phyloP scores from a whole-genome alignment of 2,113 vertebrate genomes.

The Xiphophorus hellerii region DNA sequence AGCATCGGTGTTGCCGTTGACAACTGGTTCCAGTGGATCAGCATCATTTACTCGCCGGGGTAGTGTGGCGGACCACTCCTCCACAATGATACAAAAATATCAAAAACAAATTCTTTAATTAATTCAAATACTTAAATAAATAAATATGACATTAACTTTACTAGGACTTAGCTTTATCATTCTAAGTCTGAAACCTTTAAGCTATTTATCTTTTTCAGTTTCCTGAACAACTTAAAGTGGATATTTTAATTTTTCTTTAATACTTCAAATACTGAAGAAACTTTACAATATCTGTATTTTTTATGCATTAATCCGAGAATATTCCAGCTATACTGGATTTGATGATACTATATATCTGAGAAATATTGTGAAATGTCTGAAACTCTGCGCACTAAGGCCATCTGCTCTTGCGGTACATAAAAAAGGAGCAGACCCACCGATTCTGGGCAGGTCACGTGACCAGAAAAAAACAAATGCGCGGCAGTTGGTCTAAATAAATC shows the following conservation, averaged over 20 bases:
- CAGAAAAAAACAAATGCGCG: constrained; percentile 56
- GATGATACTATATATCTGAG: too few relatives aligned
- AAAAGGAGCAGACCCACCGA: background rate
- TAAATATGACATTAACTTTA: background rate
- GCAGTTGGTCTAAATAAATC: background rate
- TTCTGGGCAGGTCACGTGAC: constrained; percentile 28
- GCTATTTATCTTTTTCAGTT: too few relatives aligned
- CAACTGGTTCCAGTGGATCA: background rate
- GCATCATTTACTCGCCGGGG: background rate
- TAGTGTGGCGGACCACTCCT: background rate
- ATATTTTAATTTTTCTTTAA: too few relatives aligned
- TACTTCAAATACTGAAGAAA: too few relatives aligned
- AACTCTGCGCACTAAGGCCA: background rate
- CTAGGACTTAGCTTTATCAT: too few relatives aligned
- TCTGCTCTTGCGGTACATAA: background rate
- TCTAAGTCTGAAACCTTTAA: too few relatives aligned
- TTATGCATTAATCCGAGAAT: too few relatives aligned
- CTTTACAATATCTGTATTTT: too few relatives aligned
- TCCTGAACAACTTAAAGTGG: background rate
- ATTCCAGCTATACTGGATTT: too few relatives aligned
- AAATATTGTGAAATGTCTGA: background rate
- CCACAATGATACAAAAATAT: background rate
- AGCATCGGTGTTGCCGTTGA: constrained; percentile 25
- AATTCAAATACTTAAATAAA: background rate
- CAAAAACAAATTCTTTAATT: background rate